phyloP scores from a whole-genome alignment of 1,140 invertebrate species.

The Drosophila saltans region DNA sequence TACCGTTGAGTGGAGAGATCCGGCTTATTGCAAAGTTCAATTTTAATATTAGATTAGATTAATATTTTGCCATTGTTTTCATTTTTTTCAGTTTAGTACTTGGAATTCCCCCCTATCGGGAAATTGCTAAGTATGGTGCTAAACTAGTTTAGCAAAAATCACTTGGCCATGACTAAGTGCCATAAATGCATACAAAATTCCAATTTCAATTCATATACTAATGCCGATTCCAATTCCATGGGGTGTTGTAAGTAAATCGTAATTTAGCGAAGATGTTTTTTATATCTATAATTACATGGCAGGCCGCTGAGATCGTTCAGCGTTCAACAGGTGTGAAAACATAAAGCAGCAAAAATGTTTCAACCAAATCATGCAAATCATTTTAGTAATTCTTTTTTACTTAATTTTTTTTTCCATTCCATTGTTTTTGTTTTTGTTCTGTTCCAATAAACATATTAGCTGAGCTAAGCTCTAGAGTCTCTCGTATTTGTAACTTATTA shows the following conservation, averaged over 20 bases:
- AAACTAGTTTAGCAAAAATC: constrained; percentile 78
- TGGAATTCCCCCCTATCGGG: constrained; percentile 67
- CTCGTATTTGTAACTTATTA: constrained; percentile 71
- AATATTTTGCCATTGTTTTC: constrained; percentile 62
- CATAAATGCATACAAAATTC: constrained; percentile 80
- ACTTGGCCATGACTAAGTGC: constrained; percentile 79
- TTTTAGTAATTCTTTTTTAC: constrained; percentile 25
- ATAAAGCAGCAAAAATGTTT: constrained; percentile 46
- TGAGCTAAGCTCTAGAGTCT: constrained; percentile 40
- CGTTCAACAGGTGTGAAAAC: constrained; percentile 58
- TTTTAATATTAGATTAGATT: constrained; percentile 72
- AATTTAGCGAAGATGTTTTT: constrained; percentile 64
- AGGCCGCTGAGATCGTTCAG: not conserved
- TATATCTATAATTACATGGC: constrained; percentile 48
- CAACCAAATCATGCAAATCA: constrained; percentile 75
- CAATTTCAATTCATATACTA: constrained; percentile 2
- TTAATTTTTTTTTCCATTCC: constrained; percentile 25
- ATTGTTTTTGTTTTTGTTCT: constrained; percentile 56
- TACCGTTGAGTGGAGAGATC: constrained; percentile 48
- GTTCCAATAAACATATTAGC: constrained; percentile 76
- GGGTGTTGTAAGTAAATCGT: constrained; percentile 23
- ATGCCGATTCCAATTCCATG: not conserved
- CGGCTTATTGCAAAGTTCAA: constrained; percentile 61
- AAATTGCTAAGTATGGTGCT: constrained; percentile 46
- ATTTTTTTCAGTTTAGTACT: constrained; percentile 41